A percentile compares a stretch with the other conserved stretches of the same genome.
phyloP scores from a whole-genome alignment of 1,140 invertebrate genomes.

The Bombyx mandarina region DNA sequence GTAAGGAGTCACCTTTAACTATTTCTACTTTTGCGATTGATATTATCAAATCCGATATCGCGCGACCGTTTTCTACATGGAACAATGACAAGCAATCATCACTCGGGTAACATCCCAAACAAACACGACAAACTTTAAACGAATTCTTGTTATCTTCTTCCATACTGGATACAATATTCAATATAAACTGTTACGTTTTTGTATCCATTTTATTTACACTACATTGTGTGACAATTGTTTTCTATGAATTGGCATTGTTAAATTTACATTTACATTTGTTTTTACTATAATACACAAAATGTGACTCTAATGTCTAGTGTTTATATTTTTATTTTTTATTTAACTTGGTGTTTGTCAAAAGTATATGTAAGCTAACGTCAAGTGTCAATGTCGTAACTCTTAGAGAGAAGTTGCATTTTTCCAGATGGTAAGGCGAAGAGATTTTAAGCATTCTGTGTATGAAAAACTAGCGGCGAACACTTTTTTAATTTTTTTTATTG shows the following conservation, averaged over 20 bases:
- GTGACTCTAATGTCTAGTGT: too few species aligned
- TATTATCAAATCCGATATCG: slow-evolving; percentile 38
- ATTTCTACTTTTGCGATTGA: slow-evolving; percentile 39
- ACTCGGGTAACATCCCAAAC: slow-evolving; percentile 13
- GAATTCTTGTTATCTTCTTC: slow-evolving; percentile 3
- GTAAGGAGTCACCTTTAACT: slow-evolving; percentile 34
- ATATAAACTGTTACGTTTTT: not conserved
- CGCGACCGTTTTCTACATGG: slow-evolving; percentile 31
- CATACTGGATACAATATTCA: not conserved
- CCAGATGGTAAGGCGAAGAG: too few species aligned
- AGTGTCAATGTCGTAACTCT: too few species aligned
- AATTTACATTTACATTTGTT: not conserved
- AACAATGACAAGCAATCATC: slow-evolving; percentile 26
- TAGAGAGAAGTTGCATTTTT: too few species aligned
- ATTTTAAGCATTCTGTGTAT: too few species aligned
- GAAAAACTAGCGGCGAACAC: too few species aligned
- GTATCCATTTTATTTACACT: not conserved
- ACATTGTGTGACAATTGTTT: not conserved
- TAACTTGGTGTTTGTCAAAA: too few species aligned
- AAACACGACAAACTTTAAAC: slow-evolving; percentile 18
- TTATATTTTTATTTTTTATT: too few species aligned
- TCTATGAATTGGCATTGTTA: not conserved
- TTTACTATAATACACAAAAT: not conserved
- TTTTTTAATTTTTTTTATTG: too few species aligned
- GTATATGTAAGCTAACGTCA: too few species aligned